Percentiles rank a stretch among this genome's conserved stretches.
phyloP scores from a whole-genome alignment of 2,797 vertebrate species.

The Sternotherus odoratus region DNA sequence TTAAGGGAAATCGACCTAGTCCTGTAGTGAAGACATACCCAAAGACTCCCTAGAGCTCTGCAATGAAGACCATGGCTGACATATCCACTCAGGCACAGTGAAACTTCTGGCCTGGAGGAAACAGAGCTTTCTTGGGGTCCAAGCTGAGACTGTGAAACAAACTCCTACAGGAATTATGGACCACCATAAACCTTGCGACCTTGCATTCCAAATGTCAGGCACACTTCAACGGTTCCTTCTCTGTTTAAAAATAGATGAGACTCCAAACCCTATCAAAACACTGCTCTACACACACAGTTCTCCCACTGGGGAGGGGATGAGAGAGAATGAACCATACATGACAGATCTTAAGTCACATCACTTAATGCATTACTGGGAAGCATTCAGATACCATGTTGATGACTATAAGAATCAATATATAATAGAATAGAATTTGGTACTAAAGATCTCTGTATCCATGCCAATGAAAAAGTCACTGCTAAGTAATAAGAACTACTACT shows the following conservation, averaged over 20 bases:
- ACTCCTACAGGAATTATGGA: neutral
- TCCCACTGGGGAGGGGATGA: neutral
- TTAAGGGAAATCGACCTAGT: too few relatives aligned
- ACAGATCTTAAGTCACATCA: neutral
- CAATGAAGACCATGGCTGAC: accelerated
- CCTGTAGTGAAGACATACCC: too few relatives aligned
- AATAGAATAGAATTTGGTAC: neutral
- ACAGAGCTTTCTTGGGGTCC: accelerated
- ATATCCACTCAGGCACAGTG: neutral
- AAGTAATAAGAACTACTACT: neutral
- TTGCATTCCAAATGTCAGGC: neutral
- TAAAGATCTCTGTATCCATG: neutral
- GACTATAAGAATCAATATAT: neutral
- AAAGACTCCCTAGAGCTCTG: neutral
- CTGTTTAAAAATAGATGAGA: accelerated
- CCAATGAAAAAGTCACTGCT: neutral
- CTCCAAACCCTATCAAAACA: accelerated
- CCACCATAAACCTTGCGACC: neutral
- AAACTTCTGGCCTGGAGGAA: accelerated
- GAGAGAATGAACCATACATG: neutral
- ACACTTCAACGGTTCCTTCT: accelerated
- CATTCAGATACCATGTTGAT: neutral
- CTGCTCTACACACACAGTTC: accelerated
- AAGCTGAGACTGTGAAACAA: neutral
- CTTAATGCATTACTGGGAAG: neutral